Conservation (phyloP, 2,888 invertebrate genomes). For the Euspilapteryx auroguttella region DNA sequence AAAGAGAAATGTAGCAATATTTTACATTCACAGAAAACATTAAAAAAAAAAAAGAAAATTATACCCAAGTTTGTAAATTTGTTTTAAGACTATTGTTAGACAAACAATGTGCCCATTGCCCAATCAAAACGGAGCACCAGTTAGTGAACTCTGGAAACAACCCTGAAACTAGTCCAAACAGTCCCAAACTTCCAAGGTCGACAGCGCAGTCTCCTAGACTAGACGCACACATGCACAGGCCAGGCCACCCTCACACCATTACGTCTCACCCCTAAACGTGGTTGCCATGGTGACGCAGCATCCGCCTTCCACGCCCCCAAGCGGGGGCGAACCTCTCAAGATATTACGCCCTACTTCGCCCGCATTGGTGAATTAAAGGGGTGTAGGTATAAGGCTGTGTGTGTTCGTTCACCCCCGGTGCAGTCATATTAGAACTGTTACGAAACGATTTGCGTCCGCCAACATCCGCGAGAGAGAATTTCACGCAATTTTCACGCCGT, state of each 20-base stretch:
- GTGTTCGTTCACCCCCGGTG: conserved; percentile 12
- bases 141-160: background rate
- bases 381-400: conserved; percentile 45
- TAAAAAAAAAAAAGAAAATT: too few species aligned
- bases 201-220: conserved; percentile 17
- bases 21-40: too few species aligned
- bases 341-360: conserved; percentile 57
- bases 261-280: conserved; percentile 41
- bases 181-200: conserved; percentile 54
- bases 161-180: conserved; percentile 15
- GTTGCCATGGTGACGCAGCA: conserved; percentile 66
- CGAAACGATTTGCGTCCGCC: too few species aligned
- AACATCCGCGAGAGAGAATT: too few species aligned
- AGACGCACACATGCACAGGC: conserved; percentile 27
- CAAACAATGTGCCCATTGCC: too few species aligned
- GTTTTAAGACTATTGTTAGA: too few species aligned
- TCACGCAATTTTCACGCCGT: too few species aligned
- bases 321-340: conserved; percentile 57
- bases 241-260: conserved; percentile 32
- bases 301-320: conserved; percentile 63
- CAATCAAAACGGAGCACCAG: too few species aligned
- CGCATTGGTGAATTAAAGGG: conserved; percentile 56
- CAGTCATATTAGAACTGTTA: too few species aligned
- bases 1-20: too few species aligned
- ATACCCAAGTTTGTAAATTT: too few species aligned